phyloP scores from a whole-genome alignment of 2,797 vertebrate species.

The Prionace glauca region DNA sequence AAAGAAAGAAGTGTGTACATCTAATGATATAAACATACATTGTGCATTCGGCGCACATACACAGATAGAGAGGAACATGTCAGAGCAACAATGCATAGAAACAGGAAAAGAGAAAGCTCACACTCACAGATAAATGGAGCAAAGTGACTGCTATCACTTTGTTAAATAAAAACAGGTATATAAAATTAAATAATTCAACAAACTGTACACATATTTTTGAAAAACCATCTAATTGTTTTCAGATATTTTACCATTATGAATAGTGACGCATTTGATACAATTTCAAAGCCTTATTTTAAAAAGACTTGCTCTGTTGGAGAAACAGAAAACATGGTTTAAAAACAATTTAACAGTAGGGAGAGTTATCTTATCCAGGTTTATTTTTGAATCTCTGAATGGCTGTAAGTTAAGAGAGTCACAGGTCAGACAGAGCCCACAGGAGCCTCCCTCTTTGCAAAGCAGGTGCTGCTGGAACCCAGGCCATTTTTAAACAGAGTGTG shows the following conservation, averaged over 20 bases:
- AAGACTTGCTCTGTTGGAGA: not conserved
- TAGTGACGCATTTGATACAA: not conserved
- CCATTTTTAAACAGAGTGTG: not conserved
- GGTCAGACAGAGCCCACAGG: not conserved
- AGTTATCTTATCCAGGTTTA: not conserved
- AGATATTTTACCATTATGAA: not conserved
- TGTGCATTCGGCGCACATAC: no score
- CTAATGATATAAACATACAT: not conserved
- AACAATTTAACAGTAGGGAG: not conserved
- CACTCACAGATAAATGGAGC: not conserved
- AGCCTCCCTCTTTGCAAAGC: not conserved
- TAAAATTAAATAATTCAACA: not conserved
- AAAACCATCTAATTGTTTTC: not conserved
- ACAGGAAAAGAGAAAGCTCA: not conserved
- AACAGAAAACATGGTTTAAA: not conserved
- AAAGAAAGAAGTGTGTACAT: not conserved
- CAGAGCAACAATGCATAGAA: not conserved
- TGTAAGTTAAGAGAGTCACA: not conserved
- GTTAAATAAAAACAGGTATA: conserved; percentile 4
- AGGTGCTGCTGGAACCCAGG: not conserved
- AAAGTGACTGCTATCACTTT: not conserved
- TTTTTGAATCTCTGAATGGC: not conserved
- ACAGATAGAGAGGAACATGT: not conserved
- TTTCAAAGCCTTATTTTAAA: not conserved
- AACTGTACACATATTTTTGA: not conserved